Percentiles rank a stretch among this genome's conserved stretches.
phyloP scores from a whole-genome alignment of 2,113 vertebrate genomes.

The Cyprinus carpio region DNA sequence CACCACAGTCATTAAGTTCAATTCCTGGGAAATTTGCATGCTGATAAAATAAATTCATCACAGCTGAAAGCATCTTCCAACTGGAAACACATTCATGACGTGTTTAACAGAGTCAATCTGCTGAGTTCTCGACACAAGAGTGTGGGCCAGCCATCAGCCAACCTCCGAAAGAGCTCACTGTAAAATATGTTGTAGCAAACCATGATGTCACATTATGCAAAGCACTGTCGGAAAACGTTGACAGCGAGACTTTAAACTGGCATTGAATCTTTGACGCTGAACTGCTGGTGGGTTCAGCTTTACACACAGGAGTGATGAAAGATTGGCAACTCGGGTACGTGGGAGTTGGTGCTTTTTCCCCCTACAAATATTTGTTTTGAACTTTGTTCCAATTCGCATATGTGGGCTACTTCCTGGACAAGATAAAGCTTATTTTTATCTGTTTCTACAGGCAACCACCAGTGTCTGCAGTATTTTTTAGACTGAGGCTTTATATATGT shows the following conservation, averaged over 20 bases:
- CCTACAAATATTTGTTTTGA: constrained; percentile 13
- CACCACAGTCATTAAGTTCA: background rate
- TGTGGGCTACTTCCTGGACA: constrained; percentile 10
- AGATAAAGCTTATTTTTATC: background rate
- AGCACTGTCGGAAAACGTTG: constrained; percentile 12
- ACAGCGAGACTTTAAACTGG: constrained; percentile 20
- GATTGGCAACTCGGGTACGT: constrained; percentile 14
- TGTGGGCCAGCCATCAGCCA: constrained; percentile 25
- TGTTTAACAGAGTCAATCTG: too few species aligned
- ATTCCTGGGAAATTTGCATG: background rate
- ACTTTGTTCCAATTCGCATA: background rate
- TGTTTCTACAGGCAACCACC: background rate
- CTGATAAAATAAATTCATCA: background rate
- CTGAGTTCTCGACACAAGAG: background rate
- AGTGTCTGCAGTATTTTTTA: background rate
- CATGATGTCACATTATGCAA: constrained; percentile 71
- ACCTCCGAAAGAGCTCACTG: constrained; percentile 7
- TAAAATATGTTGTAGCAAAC: constrained; percentile 62
- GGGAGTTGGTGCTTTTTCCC: background rate
- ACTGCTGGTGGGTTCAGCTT: constrained; percentile 14
- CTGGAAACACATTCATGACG: background rate
- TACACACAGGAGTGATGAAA: constrained; percentile 1
- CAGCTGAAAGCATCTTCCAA: background rate
- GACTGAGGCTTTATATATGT: background rate
- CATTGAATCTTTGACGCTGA: background rate